phyloP scores from a whole-genome alignment of 2,888 invertebrate genomes.

The Diaperis boleti region DNA sequence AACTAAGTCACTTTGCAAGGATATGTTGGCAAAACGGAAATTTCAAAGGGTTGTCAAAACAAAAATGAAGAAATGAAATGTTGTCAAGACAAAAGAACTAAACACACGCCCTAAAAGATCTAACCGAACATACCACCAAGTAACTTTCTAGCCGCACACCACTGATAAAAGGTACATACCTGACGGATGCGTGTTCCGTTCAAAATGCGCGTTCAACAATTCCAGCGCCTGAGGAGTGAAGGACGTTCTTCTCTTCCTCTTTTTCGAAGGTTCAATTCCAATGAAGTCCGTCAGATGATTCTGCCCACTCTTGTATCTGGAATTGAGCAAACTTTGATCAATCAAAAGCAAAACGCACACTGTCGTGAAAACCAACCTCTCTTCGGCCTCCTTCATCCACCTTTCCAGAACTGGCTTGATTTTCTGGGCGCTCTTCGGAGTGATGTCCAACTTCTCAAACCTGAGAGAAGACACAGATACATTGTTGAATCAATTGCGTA shows the following conservation, averaged over 20 bases:
- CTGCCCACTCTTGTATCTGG: slow-evolving; percentile 91
- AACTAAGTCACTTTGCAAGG: too few species aligned
- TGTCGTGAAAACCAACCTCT: slow-evolving; percentile 82
- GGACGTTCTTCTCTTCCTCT: slow-evolving; percentile 94
- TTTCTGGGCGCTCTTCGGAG: slow-evolving; percentile 99
- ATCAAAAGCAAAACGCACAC: slow-evolving; percentile 36
- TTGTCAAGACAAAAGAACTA: too few species aligned
- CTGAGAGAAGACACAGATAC: slow-evolving; percentile 66
- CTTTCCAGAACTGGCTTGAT: slow-evolving; percentile 98
- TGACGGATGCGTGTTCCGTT: slow-evolving; percentile 97
- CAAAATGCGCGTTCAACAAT: slow-evolving; percentile 94
- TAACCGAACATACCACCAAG: too few species aligned
- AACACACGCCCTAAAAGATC: too few species aligned
- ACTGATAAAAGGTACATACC: slow-evolving; percentile 76
- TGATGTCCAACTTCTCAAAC: slow-evolving; percentile 99
- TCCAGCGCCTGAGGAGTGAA: slow-evolving; percentile 98
- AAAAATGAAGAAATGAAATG: too few species aligned
- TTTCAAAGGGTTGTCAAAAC: too few species aligned
- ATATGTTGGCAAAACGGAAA: too few species aligned
- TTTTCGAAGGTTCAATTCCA: slow-evolving; percentile 96
- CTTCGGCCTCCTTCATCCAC: slow-evolving; percentile 99
- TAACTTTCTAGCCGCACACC: too few species aligned
- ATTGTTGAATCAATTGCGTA: too few species aligned
- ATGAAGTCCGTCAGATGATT: slow-evolving; percentile 96
- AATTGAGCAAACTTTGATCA: slow-evolving; percentile 64